Percentiles rank a stretch among this genome's conserved stretches.
phyloP scores from a whole-genome alignment of 2,888 invertebrate species.

The Eupithecia exiguata region DNA sequence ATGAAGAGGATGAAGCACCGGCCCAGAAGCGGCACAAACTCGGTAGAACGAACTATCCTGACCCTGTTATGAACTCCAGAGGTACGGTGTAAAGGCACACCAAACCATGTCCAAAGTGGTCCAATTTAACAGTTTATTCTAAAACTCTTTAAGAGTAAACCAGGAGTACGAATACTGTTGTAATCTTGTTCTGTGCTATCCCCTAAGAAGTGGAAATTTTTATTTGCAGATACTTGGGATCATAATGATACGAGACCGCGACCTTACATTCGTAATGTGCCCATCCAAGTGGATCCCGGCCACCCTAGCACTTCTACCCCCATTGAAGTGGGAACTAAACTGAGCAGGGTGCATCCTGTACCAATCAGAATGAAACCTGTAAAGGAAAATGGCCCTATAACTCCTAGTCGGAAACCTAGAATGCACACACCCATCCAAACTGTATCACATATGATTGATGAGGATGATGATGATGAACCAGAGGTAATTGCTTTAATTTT shows the following conservation, averaged over 20 bases:
- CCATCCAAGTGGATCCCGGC: constrained; percentile 69
- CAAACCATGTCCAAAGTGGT: background rate
- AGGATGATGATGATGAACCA: constrained; percentile 68
- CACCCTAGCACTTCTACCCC: constrained; percentile 79
- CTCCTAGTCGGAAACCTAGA: constrained; percentile 63
- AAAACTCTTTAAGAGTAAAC: background rate
- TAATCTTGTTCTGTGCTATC: background rate
- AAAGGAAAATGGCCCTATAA: constrained; percentile 58
- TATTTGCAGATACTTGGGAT: constrained; percentile 60
- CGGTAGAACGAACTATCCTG: constrained; percentile 67
- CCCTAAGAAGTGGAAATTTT: background rate
- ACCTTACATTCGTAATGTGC: constrained; percentile 72
- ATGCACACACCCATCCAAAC: constrained; percentile 66
- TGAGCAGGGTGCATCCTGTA: constrained; percentile 53
- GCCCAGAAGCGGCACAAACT: constrained; percentile 71
- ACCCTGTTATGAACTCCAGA: constrained; percentile 61
- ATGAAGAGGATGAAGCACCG: constrained; percentile 73
- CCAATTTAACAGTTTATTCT: background rate
- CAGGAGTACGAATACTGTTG: background rate
- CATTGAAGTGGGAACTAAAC: constrained; percentile 53
- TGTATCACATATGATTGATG: constrained; percentile 64
- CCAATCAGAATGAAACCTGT: constrained; percentile 62
- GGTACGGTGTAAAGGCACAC: constrained; percentile 58
- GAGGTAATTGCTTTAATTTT: constrained; percentile 53
- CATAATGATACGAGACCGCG: constrained; percentile 51